Conservation (phyloP, 2,888 invertebrate genomes). For the Pristionchus japonicus region DNA sequence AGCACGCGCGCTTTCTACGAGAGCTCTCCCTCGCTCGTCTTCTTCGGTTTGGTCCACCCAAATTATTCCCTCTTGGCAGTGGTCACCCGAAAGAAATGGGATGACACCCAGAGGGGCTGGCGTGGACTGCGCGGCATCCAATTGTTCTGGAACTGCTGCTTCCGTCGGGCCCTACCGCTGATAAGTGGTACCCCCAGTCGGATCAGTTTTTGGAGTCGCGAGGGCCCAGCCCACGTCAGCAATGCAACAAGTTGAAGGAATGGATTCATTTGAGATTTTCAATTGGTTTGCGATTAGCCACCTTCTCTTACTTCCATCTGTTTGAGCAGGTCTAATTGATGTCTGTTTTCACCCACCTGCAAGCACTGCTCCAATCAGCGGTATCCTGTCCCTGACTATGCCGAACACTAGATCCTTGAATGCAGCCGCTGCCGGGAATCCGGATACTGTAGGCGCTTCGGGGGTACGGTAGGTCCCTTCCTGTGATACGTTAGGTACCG, state of each 20-base stretch:
- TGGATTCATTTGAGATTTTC: too few relatives aligned
- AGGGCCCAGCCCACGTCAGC: not conserved
- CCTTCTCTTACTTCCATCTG: too few relatives aligned
- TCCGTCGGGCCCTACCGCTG: not conserved
- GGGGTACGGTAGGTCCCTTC: not conserved
- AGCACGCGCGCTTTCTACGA: too few relatives aligned
- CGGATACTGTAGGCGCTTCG: not conserved
- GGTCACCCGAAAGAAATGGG: too few relatives aligned
- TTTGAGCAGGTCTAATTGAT: too few relatives aligned
- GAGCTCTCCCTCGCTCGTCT: too few relatives aligned
- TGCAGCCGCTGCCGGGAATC: not conserved
- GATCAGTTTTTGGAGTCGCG: not conserved
- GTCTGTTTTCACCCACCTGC: not conserved
- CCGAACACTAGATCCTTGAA: not conserved
- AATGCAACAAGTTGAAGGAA: too few relatives aligned
- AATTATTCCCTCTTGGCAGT: too few relatives aligned
- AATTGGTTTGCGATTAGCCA: too few relatives aligned
- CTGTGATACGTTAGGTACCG: not conserved
- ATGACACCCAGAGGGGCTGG: not conserved
- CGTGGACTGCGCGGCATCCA: not conserved
- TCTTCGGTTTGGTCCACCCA: too few relatives aligned
- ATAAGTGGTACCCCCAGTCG: not conserved
- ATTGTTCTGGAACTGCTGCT: not conserved
- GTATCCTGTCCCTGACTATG: not conserved
- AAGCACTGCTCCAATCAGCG: not conserved